A percentile compares a stretch with the other conserved stretches of the same genome.
Evolutionary conservation across 1,140 invertebrate genomes (phyloP).

Genomic region (Drosophila albomicans): DNA sequence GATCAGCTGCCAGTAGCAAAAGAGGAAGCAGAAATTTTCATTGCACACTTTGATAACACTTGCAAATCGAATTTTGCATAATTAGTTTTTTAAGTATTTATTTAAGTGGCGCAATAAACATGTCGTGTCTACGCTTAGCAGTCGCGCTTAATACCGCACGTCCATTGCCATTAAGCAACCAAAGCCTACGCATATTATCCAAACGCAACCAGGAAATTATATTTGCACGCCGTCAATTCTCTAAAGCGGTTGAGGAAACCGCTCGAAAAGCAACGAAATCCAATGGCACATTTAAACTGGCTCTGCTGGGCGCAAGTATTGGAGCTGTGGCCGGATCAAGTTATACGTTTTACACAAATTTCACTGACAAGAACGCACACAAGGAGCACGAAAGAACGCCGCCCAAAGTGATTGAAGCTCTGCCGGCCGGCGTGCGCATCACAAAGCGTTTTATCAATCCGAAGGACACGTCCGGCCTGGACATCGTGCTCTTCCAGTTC

Average conservation of each 20-base stretch:
- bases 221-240: slow-evolving; percentile 51
- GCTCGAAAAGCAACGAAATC: slow-evolving; percentile 32
- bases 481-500: slow-evolving; percentile 97
- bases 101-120: slow-evolving; percentile 36
- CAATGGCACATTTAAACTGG: slow-evolving; percentile 85
- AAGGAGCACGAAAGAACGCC: slow-evolving; percentile 78
- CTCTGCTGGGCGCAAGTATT: slow-evolving; percentile 86
- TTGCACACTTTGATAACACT: slow-evolving; percentile 21
- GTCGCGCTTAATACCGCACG: slow-evolving; percentile 27
- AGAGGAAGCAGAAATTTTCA: slow-evolving; percentile 44
- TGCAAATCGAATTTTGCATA: slow-evolving; percentile 63
- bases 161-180: slow-evolving; percentile 6
- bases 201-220: slow-evolving; percentile 21
- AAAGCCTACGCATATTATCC: slow-evolving; percentile 30
- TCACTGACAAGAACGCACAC: slow-evolving; percentile 66
- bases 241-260: slow-evolving; percentile 21
- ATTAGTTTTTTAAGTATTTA: slow-evolving; percentile 50
- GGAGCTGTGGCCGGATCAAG: slow-evolving; percentile 85
- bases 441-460: slow-evolving; percentile 88
- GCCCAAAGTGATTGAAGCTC: slow-evolving; percentile 85
- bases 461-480: slow-evolving; percentile 90
- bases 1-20: slow-evolving; percentile 11
- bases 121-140: slow-evolving; percentile 65
- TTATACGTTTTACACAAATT: slow-evolving; percentile 72
- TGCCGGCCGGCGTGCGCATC: slow-evolving; percentile 84